Base-by-base conservation (phyloP, 2,113 vertebrate species). In the Spea multiplicata region DNA sequence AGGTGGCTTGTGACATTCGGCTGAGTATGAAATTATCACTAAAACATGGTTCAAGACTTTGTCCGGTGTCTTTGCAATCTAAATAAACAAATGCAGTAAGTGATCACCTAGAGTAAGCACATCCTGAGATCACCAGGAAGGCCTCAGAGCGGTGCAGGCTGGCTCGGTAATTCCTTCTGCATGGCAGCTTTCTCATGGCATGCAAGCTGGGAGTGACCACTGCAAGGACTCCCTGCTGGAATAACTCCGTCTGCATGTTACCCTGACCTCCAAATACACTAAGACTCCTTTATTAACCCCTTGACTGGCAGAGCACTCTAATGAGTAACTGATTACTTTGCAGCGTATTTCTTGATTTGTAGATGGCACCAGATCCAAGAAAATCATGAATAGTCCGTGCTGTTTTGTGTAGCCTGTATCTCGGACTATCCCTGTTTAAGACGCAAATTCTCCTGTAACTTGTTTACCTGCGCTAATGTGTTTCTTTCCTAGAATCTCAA, bases 151-250 rank as follows among this genome's bases (percentile, higher is more conserved):
- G 67, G 30, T 59, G 8, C 61, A 67, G 74, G 62, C 78, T 57
- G 70, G 50, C 70, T 73, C 44, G 49, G 52, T 66, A 55, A 80
- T 80, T 80, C 52, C 65, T 80, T 80, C 78, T 80, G 78, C 78
- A 73, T 79, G 71, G 78, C 6, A 74, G 71, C 68, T 7, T 61
- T 80, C 49, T 80, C 16, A 71, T 80, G 78, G 64, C 78, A 80
- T 80, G 78, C 78, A 74, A 80, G 65, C 78, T 73, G 75, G 67
- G 75, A 78, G 68, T 65, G 76, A 71, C 68, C 69, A 65, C 30
- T 53, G 48, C 49, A 30, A 52, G 59, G 68, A 44, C 55, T 17
- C n/a, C 74, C 74, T 57, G 74, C 66, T 76, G 74, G 59, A 14
- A 49, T 2, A 65, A 44, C 48, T 62, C 30, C 30, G 57, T 64